A percentile compares a stretch with the other conserved stretches of the same genome.
Evolutionary conservation across 1,140 invertebrate species (phyloP).

Genomic region (Neodiprion lecontei): DNA sequence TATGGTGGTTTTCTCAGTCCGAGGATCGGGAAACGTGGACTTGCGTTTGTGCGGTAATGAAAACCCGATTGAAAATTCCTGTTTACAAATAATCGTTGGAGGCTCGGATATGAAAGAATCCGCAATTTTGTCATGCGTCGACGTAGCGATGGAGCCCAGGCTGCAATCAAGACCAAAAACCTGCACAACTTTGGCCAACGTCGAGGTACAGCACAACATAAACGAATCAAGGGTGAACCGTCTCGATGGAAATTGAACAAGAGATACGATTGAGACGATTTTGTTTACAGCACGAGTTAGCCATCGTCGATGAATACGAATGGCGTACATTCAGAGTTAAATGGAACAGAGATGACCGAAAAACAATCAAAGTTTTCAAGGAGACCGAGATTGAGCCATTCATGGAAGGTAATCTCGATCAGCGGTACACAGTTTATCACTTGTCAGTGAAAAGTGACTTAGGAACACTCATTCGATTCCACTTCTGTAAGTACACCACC

Average conservation of each 20-base stretch:
- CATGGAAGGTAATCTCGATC: neutral
- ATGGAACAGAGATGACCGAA: too few species aligned
- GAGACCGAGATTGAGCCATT: constrained; percentile 13
- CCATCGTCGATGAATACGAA: too few species aligned
- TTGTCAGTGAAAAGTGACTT: neutral
- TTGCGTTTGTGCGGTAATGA: constrained; percentile 25
- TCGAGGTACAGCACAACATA: too few species aligned
- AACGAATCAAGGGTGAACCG: too few species aligned
- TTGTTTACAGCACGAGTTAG: too few species aligned
- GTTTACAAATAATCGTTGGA: constrained; percentile 39
- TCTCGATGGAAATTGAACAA: too few species aligned
- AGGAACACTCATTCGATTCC: constrained; percentile 25
- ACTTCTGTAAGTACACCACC: constrained; percentile 29
- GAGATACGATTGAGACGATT: too few species aligned
- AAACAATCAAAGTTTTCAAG: constrained; percentile 10
- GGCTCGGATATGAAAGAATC: constrained; percentile 28
- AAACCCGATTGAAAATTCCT: neutral
- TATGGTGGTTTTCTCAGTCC: constrained; percentile 27
- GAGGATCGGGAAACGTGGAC: constrained; percentile 18
- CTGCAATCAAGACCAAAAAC: too few species aligned
- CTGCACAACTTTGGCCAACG: too few species aligned
- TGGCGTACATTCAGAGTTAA: too few species aligned
- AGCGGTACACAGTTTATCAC: neutral
- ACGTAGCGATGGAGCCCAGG: too few species aligned
- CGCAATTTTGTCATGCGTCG: constrained; percentile 9